A percentile compares a stretch with the other conserved stretches of the same genome.
phyloP scores from a whole-genome alignment of 2,888 invertebrate species.

The Anthrax anthrax region DNA sequence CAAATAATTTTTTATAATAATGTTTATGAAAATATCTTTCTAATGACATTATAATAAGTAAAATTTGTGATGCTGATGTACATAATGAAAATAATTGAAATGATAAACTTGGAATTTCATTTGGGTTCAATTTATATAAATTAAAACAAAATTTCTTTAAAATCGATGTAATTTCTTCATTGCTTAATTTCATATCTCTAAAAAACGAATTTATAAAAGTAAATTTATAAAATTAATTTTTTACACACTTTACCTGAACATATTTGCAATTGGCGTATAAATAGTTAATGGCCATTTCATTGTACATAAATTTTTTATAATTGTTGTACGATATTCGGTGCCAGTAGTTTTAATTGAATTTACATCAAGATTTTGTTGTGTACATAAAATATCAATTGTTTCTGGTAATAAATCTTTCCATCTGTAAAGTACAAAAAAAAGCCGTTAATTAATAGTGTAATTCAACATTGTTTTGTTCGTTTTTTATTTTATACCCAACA shows the following conservation, averaged over 20 bases:
- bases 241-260: slow-evolving; percentile 41
- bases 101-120: slow-evolving; percentile 46
- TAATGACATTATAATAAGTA: slow-evolving; percentile 36
- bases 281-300: slow-evolving; percentile 41
- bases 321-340: slow-evolving; percentile 39
- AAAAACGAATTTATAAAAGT: slow-evolving; percentile 10
- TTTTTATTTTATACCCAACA: slow-evolving; percentile 28
- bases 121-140: slow-evolving; percentile 38
- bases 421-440: slow-evolving; percentile 21
- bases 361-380: slow-evolving; percentile 36
- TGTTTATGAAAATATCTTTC: slow-evolving; percentile 37
- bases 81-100: slow-evolving; percentile 47
- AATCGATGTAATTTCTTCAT: slow-evolving; percentile 39
- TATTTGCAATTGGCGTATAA: slow-evolving; percentile 42
- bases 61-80: slow-evolving; percentile 26
- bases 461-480: neutral
- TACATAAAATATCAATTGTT: slow-evolving; percentile 37
- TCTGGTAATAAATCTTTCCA: slow-evolving; percentile 52
- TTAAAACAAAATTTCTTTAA: slow-evolving; percentile 40
- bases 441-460: neutral
- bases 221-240: too few species aligned
- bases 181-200: slow-evolving; percentile 39
- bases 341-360: slow-evolving; percentile 41
- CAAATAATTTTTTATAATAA: slow-evolving; percentile 31
- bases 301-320: slow-evolving; percentile 40